These are phyloP conservation scores for cat (Felis catus) DNA, from an alignment of 2,113 vertebrate genomes.

Conservation along the genomic window F.catus_Fca126_mat1.0 CM031423.1:60492001-60492500, in stretches of 20 bases:
- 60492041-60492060: too few species aligned
- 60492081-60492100: too few species aligned
- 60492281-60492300: not conserved
- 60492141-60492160: too few species aligned
- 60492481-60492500: rapidly evolving
- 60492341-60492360: not conserved
- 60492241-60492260: not conserved
- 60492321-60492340: not conserved
- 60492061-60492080: too few species aligned
- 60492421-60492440: not conserved
- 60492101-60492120: too few species aligned
- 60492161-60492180: too few species aligned
- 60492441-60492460: not conserved
- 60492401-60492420: not conserved
- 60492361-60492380: not conserved
- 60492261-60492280: not conserved
- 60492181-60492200: not conserved
- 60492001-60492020: too few species aligned
- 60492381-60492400: not conserved
- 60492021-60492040: too few species aligned
- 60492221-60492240: not conserved
- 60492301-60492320: not conserved
- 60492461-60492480: not conserved
- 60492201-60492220: not conserved
- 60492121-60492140: too few species aligned